These are phyloP conservation scores for Gobius niger DNA, from an alignment of 2,113 vertebrate species.

Conservation along the genomic window DNA sequence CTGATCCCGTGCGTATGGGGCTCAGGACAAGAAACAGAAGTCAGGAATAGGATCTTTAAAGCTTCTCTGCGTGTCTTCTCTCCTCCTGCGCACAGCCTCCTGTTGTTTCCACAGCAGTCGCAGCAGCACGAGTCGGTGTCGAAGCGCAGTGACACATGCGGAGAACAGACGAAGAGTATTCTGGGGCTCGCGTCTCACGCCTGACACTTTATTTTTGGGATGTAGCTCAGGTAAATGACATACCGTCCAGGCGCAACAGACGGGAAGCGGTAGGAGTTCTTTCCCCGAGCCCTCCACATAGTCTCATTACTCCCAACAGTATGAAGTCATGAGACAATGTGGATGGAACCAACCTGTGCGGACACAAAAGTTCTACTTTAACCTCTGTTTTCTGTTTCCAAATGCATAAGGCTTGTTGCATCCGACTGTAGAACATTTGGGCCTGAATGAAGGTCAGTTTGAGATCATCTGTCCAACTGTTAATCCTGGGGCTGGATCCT, in stretches of 20 bases:
- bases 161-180: conserved; percentile 47
- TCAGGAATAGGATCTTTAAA: too few species aligned
- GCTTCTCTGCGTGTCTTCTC: too few species aligned
- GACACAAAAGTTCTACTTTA: neutral
- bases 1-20: too few species aligned
- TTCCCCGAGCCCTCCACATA: neutral
- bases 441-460: too few species aligned
- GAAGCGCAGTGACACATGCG: conserved; percentile 45
- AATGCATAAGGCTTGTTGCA: too few species aligned
- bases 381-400: too few species aligned
- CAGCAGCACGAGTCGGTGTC: conserved; percentile 41
- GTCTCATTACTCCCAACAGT: neutral
- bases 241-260: conserved; percentile 1
- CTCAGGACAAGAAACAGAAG: too few species aligned
- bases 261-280: too few species aligned
- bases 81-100: conserved; percentile 15
- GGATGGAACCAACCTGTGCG: neutral
- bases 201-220: conserved; percentile 70
- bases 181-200: conserved; percentile 46
- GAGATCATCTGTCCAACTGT: too few species aligned
- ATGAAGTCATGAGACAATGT: neutral
- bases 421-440: too few species aligned
- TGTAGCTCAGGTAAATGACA: conserved; percentile 43
- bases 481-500: too few species aligned
- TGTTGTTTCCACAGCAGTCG: conserved; percentile 61